phyloP scores from a whole-genome alignment of 2,113 vertebrate species.

The Antechinus stuartii region DNA sequence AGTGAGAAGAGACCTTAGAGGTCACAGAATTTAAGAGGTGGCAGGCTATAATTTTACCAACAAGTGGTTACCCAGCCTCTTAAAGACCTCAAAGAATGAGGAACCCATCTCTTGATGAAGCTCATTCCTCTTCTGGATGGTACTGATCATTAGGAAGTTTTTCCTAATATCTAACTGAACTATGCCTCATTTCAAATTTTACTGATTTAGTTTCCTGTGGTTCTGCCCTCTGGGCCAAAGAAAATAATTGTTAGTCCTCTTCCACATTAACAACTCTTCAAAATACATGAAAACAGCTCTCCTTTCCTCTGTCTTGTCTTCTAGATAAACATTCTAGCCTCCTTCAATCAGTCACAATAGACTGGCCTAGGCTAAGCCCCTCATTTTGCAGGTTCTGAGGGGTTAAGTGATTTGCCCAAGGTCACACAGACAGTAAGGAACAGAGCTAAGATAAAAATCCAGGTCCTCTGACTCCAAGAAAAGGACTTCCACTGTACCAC shows the following conservation, averaged over 20 bases:
- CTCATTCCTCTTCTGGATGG: neutral
- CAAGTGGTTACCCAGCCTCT: neutral
- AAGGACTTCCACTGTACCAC: neutral
- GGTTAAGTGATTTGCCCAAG: neutral
- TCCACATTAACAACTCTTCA: neutral
- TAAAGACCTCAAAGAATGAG: neutral
- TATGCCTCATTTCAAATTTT: neutral
- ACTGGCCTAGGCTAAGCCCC: neutral
- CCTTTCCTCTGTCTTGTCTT: neutral
- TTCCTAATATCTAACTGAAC: neutral
- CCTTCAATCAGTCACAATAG: neutral
- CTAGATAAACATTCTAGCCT: neutral
- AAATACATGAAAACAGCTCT: neutral
- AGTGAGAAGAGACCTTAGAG: neutral
- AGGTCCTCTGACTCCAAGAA: conserved; percentile 14
- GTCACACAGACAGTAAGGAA: neutral
- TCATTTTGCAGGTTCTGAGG: neutral
- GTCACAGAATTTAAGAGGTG: neutral
- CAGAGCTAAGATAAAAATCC: neutral
- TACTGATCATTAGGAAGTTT: neutral
- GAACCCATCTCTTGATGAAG: neutral
- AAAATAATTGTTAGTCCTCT: neutral
- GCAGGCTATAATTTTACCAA: neutral
- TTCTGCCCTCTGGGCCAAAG: neutral
- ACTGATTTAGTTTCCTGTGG: neutral